Percentiles rank a stretch among this genome's conserved stretches.
These are phyloP conservation scores for Alauda arvensis DNA, from an alignment of 2,797 vertebrate genomes.

Conservation along the genomic window DNA sequence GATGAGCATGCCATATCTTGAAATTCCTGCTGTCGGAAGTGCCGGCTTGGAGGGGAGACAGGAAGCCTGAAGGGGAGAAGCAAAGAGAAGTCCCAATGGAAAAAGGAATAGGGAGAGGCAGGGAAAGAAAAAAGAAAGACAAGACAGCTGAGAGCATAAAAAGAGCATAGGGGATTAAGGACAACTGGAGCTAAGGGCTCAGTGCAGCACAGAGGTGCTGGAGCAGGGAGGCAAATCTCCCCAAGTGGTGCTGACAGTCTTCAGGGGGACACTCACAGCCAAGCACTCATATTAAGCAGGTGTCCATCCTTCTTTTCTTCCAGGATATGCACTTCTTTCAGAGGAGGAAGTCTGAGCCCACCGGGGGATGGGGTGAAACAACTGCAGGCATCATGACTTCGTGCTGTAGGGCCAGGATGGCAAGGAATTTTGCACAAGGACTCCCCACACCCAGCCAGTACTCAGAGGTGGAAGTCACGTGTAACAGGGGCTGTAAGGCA, in stretches of 20 bases:
- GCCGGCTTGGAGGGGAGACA: background rate
- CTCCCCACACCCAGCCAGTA: rapidly evolving
- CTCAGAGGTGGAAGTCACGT: background rate
- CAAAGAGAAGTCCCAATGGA: conserved; percentile 3
- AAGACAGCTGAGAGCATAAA: background rate
- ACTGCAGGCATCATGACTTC: rapidly evolving
- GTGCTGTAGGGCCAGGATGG: background rate
- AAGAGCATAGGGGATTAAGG: background rate
- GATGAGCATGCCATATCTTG: background rate
- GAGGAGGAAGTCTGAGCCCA: background rate
- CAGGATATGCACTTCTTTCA: background rate
- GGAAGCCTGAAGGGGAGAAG: conserved; percentile 24
- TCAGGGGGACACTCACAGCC: rapidly evolving
- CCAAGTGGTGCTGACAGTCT: rapidly evolving
- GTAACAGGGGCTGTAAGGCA: background rate
- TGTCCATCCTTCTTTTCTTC: background rate
- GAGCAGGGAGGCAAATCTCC: background rate
- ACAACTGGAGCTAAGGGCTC: background rate
- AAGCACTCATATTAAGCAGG: background rate
- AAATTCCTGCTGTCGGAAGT: conserved; percentile 49
- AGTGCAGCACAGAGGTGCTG: background rate
- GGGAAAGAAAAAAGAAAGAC: background rate
- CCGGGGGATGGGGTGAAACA: background rate
- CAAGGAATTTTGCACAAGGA: background rate
- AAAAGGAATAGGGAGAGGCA: background rate